These are phyloP conservation scores for Prunella fulvescens DNA, from an alignment of 2,113 vertebrate species.

Conservation along the genomic window DNA sequence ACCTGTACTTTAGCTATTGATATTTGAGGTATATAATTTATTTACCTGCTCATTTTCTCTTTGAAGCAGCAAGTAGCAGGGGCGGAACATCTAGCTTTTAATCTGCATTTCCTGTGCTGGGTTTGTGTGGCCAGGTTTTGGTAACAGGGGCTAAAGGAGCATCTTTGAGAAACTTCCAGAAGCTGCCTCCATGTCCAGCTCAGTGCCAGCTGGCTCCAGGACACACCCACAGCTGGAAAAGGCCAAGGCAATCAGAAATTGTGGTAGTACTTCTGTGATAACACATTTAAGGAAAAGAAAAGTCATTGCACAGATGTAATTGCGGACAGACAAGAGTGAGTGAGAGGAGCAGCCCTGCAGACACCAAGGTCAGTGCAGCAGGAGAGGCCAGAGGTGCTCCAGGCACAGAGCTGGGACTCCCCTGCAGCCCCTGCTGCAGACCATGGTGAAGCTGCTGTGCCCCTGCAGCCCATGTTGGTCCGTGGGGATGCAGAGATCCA, in stretches of 20 bases:
- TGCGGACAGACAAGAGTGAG: accelerated
- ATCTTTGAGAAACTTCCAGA: not conserved
- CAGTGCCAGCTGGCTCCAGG: not conserved
- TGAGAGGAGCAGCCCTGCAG: not conserved
- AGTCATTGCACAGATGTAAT: not conserved
- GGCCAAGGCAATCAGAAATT: not conserved
- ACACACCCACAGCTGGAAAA: accelerated
- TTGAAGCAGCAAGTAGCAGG: not conserved
- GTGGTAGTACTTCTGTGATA: not conserved
- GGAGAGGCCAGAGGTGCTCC: not conserved
- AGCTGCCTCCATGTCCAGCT: not conserved
- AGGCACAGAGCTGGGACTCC: not conserved
- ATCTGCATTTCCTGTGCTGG: not conserved
- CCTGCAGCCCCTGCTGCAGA: not conserved
- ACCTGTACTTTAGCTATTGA: not conserved
- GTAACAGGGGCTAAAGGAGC: not conserved
- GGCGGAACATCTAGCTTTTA: not conserved
- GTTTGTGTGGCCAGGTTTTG: not conserved
- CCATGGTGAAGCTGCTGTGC: not conserved
- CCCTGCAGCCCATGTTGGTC: not conserved
- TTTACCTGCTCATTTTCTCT: not conserved
- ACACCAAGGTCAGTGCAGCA: accelerated
- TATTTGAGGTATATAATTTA: not conserved
- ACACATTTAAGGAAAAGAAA: not conserved
- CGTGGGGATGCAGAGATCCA: not conserved